Percentiles rank a stretch among this genome's conserved stretches.
Conservation (phyloP, 2,888 invertebrate genomes). For the Amphipyra berbera region DNA sequence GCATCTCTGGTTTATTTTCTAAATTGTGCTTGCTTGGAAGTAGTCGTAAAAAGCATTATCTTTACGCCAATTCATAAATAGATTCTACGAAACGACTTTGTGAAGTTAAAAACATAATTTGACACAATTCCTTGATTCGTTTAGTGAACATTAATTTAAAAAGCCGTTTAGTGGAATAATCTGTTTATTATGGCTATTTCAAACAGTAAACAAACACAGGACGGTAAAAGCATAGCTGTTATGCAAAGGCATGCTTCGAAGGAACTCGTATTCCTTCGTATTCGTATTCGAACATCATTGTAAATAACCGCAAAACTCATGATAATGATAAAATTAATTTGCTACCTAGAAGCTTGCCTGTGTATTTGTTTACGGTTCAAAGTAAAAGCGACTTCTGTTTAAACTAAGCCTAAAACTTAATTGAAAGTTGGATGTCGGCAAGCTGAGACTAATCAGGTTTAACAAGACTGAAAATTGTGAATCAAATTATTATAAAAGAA, state of each 20-base stretch:
- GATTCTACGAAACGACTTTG: conserved; percentile 10
- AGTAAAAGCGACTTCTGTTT: not conserved
- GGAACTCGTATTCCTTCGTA: too few species aligned
- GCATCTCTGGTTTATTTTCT: conserved; percentile 7
- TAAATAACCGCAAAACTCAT: not conserved
- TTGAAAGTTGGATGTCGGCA: conserved; percentile 15
- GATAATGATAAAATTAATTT: not conserved
- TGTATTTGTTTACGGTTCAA: not conserved
- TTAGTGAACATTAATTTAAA: conserved; percentile 7
- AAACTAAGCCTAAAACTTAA: conserved; percentile 9
- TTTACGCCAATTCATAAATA: not conserved
- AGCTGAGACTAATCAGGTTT: conserved; percentile 16
- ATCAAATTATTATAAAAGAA: conserved; percentile 16
- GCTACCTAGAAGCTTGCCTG: conserved; percentile 1
- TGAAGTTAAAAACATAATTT: conserved; percentile 8
- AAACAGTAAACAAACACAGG: conserved; percentile 5
- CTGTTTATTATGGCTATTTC: conserved; percentile 3
- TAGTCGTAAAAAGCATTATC: not conserved
- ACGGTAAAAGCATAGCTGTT: conserved; percentile 10
- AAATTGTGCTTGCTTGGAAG: conserved; percentile 1
- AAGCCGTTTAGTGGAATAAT: conserved; percentile 15
- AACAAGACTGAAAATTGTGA: conserved; percentile 10
- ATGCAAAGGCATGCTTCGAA: conserved; percentile 4
- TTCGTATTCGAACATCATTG: too few species aligned
- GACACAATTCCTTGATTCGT: conserved; percentile 7